phyloP scores from a whole-genome alignment of 1,140 invertebrate genomes.

The Sarcophaga bullata region DNA sequence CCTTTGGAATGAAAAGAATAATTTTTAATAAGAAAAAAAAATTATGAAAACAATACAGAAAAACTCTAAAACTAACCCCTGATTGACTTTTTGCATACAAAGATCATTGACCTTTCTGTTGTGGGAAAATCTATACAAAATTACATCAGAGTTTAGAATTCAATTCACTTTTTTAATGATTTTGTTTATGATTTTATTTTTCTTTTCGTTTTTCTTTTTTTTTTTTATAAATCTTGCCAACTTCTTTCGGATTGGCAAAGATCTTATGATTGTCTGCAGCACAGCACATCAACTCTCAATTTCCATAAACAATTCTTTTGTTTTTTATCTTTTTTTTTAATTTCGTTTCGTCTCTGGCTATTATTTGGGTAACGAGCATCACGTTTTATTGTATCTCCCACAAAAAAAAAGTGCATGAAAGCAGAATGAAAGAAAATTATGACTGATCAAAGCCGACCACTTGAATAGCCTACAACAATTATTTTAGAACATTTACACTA shows the following conservation, averaged over 20 bases:
- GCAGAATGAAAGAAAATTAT: neutral
- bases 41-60: neutral
- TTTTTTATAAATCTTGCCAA: neutral
- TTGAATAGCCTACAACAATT: neutral
- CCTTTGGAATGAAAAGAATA: neutral
- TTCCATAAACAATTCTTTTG: neutral
- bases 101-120: conserved; percentile 14
- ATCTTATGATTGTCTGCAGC: neutral
- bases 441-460: neutral
- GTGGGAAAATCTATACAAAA: conserved; percentile 4
- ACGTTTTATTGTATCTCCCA: conserved; percentile 23
- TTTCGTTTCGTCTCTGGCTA: neutral
- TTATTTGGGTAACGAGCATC: conserved; percentile 31
- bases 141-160: conserved; percentile 7
- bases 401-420: neutral
- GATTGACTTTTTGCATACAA: neutral
- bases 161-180: neutral
- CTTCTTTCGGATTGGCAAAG: neutral
- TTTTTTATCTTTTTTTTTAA: neutral
- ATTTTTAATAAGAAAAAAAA: too few species aligned
- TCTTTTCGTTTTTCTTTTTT: neutral
- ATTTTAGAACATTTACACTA: too few species aligned
- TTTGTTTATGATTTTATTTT: neutral
- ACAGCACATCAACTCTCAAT: conserved; percentile 10
- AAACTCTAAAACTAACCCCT: conserved; percentile 7